These are phyloP conservation scores for Cryptotermes secundus DNA, from an alignment of 1,140 invertebrate genomes.

Conservation along the genomic window DNA sequence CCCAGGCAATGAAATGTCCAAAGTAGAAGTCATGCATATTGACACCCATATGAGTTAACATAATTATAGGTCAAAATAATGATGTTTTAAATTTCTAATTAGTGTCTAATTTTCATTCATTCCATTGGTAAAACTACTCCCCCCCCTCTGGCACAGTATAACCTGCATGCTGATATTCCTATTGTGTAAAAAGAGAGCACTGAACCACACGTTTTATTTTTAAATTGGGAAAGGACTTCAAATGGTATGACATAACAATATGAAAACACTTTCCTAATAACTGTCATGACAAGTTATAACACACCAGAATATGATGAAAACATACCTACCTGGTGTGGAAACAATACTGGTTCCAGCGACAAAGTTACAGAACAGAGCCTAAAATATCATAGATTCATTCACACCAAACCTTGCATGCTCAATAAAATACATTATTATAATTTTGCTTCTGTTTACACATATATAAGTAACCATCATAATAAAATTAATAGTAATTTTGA, in stretches of 20 bases:
- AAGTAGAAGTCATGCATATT: too few species aligned
- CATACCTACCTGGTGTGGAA: neutral
- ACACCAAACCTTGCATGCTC: neutral
- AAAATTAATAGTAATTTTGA: constrained; percentile 22
- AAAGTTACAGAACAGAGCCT: neutral
- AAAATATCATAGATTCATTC: neutral
- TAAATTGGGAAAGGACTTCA: too few species aligned
- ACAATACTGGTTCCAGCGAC: neutral
- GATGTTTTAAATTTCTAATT: too few species aligned
- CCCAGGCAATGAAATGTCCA: too few species aligned
- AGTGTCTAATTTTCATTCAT: too few species aligned
- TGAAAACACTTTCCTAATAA: neutral
- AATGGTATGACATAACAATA: neutral
- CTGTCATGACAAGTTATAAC: neutral
- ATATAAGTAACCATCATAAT: constrained; percentile 21
- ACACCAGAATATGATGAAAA: neutral
- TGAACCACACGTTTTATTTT: too few species aligned
- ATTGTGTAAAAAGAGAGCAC: too few species aligned
- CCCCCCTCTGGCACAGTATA: too few species aligned
- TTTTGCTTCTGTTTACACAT: neutral
- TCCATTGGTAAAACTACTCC: too few species aligned
- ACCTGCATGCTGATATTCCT: too few species aligned
- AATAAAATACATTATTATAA: neutral
- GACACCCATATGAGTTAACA: too few species aligned
- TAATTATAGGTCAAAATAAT: too few species aligned